phyloP scores from a whole-genome alignment of 2,113 vertebrate genomes.

The Canis aureus region DNA sequence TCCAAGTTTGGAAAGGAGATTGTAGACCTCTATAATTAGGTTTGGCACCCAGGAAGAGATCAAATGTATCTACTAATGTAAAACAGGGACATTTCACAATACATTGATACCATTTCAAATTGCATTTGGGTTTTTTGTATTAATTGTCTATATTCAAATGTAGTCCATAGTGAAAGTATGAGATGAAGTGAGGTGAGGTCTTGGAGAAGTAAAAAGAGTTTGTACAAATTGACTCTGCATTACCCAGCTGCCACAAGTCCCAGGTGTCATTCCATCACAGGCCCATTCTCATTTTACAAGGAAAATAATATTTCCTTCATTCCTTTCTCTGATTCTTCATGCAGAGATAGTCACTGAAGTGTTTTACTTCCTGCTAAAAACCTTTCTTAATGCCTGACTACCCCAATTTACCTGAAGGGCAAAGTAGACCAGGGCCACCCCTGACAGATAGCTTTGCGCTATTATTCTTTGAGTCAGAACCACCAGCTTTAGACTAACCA shows the following conservation, averaged over 20 bases:
- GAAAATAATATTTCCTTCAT: slow-evolving; percentile 72
- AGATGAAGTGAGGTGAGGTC: neutral
- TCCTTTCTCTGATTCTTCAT: slow-evolving; percentile 75
- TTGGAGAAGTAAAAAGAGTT: neutral
- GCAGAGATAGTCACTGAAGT: slow-evolving; percentile 70
- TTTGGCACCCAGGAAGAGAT: neutral
- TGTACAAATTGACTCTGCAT: neutral
- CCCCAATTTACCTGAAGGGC: slow-evolving; percentile 87
- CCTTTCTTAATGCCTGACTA: slow-evolving; percentile 84
- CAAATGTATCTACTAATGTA: neutral
- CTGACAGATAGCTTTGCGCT: slow-evolving; percentile 77
- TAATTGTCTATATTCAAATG: neutral
- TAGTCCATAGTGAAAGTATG: neutral
- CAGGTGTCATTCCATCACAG: neutral
- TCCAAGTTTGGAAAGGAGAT: neutral
- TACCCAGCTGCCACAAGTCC: neutral
- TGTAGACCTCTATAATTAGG: neutral
- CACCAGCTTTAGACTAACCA: slow-evolving; percentile 70
- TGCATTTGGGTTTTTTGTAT: neutral
- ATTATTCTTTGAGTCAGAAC: slow-evolving; percentile 68
- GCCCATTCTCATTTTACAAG: slow-evolving; percentile 55
- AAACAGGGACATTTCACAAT: neutral
- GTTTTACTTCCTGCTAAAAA: slow-evolving; percentile 85
- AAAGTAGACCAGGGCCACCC: slow-evolving; percentile 77
- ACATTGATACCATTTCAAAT: neutral